Evolutionary conservation across 2,797 vertebrate species (phyloP).

Genomic region (Lates japonicus): DNA sequence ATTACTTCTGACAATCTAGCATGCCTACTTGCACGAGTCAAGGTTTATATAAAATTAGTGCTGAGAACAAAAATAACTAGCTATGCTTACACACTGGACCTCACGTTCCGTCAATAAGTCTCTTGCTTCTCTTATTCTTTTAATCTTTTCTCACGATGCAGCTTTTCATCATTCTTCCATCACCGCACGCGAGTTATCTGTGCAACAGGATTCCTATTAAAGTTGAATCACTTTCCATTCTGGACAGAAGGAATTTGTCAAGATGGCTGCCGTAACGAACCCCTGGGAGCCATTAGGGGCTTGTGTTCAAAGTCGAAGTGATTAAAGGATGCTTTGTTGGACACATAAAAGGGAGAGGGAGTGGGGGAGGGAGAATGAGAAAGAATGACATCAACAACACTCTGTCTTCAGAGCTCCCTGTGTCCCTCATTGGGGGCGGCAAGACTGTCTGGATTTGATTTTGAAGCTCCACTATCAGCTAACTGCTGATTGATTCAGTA

Average conservation of each 20-base stretch:
- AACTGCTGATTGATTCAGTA: constrained; percentile 47
- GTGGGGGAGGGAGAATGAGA: constrained; percentile 11
- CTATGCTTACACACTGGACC: background rate
- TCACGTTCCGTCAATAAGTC: constrained; percentile 19
- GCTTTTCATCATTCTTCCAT: constrained; percentile 65
- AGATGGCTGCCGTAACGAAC: constrained; percentile 57
- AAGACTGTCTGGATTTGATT: constrained; percentile 18
- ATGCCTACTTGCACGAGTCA: background rate
- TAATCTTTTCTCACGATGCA: constrained; percentile 45
- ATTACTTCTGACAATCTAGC: background rate
- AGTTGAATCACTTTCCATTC: constrained; percentile 46
- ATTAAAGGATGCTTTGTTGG: constrained; percentile 77
- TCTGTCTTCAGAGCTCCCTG: constrained; percentile 3
- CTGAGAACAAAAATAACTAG: background rate
- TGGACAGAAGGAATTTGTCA: constrained; percentile 57
- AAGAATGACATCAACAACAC: constrained; percentile 35
- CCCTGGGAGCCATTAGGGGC: constrained; percentile 67
- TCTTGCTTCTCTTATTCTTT: constrained; percentile 14
- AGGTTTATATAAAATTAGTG: background rate
- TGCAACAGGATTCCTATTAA: constrained; percentile 53
- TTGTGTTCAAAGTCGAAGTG: constrained; percentile 71
- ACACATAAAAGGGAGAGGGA: constrained; percentile 56
- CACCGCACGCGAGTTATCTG: constrained; percentile 11
- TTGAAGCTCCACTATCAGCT: constrained; percentile 17
- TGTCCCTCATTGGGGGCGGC: constrained; percentile 19